These are phyloP conservation scores for Baccha elongata DNA, from an alignment of 2,888 invertebrate genomes.

Conservation along the genomic window DNA sequence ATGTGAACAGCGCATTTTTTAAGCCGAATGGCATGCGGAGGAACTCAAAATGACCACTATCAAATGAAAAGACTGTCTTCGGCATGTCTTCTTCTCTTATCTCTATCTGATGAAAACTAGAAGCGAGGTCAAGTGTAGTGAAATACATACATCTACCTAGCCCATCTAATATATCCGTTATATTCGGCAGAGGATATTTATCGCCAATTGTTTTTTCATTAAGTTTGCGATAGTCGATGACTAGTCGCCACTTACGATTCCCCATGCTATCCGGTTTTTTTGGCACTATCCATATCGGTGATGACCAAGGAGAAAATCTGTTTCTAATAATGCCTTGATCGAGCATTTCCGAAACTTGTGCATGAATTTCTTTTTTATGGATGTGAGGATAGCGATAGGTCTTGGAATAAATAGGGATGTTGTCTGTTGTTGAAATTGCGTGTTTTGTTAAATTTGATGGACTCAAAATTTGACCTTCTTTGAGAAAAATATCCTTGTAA, in stretches of 20 bases:
- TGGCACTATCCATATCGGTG: constrained; percentile 51
- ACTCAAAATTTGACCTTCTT: constrained; percentile 48
- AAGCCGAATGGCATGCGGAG: constrained; percentile 48
- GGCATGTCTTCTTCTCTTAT: constrained; percentile 23
- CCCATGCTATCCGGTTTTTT: constrained; percentile 39
- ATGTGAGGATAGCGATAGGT: constrained; percentile 56
- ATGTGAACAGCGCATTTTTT: constrained; percentile 42
- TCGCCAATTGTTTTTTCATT: constrained; percentile 36
- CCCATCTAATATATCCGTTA: constrained; percentile 40
- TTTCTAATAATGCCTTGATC: constrained; percentile 41
- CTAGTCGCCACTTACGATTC: constrained; percentile 51
- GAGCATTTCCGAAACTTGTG: no score
- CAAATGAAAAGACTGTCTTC: constrained; percentile 45
- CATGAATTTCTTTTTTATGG: constrained; percentile 46
- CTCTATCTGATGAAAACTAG: no score
- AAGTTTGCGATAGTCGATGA: constrained; percentile 36
- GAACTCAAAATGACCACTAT: constrained; percentile 52
- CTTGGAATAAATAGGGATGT: constrained; percentile 60
- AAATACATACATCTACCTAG: no score
- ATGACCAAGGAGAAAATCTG: constrained; percentile 57
- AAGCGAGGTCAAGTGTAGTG: no score
- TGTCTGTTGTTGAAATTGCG: constrained; percentile 48
- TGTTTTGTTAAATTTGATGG: constrained; percentile 61
- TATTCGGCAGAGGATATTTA: constrained; percentile 27
- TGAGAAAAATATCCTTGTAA: constrained; percentile 42